Percentiles rank a stretch among this genome's conserved stretches.
Conservation (phyloP, 2,113 vertebrate genomes). For the Penelope pileata region DNA sequence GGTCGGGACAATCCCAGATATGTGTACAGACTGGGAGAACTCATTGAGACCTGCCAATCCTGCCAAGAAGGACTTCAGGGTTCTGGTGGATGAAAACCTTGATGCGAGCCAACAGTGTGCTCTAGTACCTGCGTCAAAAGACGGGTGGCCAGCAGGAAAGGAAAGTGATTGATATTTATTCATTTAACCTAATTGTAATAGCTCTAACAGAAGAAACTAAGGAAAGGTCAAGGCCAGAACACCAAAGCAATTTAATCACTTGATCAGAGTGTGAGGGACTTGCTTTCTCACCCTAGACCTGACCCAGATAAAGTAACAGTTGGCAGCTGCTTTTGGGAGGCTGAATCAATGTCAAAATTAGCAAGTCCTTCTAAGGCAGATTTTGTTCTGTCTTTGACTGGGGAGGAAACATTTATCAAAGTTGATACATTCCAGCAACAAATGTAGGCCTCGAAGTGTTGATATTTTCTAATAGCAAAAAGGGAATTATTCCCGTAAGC, state of each 20-base stretch:
- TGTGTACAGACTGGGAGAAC: too few species aligned
- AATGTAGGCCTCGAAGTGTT: not conserved
- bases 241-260: not conserved
- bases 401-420: not conserved
- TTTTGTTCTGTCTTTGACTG: not conserved
- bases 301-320: not conserved
- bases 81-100: too few species aligned
- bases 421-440: not conserved
- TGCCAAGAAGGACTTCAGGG: too few species aligned
- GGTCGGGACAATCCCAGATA: too few species aligned
- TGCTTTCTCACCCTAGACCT: not conserved
- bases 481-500: too few species aligned
- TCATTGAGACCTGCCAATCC: too few species aligned
- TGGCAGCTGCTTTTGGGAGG: not conserved
- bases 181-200: not conserved
- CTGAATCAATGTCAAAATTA: constrained; percentile 3
- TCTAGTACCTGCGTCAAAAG: too few species aligned
- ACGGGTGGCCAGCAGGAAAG: too few species aligned
- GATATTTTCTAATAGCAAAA: not conserved
- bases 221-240: not conserved
- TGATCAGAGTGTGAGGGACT: not conserved
- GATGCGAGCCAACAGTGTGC: too few species aligned
- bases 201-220: not conserved
- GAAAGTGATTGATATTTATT: not conserved
- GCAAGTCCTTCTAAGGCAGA: not conserved